A percentile compares a stretch with the other conserved stretches of the same genome.
phyloP scores from a whole-genome alignment of 2,797 vertebrate genomes.

The Chromis chromis region DNA sequence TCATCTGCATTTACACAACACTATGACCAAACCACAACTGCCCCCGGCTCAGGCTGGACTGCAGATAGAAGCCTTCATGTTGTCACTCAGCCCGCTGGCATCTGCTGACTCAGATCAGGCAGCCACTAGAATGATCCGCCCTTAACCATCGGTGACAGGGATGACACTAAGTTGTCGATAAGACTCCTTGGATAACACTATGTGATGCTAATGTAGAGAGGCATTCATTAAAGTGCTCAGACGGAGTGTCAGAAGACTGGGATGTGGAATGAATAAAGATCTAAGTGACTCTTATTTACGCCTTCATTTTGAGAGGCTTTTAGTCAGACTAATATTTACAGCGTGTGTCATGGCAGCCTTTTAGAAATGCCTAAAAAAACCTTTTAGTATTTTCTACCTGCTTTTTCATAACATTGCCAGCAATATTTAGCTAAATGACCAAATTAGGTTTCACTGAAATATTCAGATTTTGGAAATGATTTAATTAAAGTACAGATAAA shows the following conservation, averaged over 20 bases:
- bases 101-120: slow-evolving; percentile 49
- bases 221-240: slow-evolving; percentile 51
- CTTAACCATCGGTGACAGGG: slow-evolving; percentile 55
- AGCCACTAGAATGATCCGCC: slow-evolving; percentile 24
- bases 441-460: slow-evolving; percentile 12
- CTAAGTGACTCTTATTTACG: slow-evolving; percentile 11
- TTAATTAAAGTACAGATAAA: neutral
- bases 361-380: neutral
- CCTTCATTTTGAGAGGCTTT: neutral
- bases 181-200: slow-evolving; percentile 51
- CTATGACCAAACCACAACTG: slow-evolving; percentile 2
- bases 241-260: slow-evolving; percentile 20
- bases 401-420: neutral
- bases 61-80: slow-evolving; percentile 18
- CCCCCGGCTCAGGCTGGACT: slow-evolving; percentile 14
- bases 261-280: slow-evolving; percentile 38
- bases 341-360: neutral
- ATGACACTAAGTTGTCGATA: slow-evolving; percentile 60
- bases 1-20: slow-evolving; percentile 20
- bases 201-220: slow-evolving; percentile 64
- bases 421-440: neutral
- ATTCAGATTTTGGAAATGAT: neutral
- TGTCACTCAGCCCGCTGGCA: slow-evolving; percentile 38
- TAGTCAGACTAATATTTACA: neutral
- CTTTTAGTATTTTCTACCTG: neutral